Conservation (phyloP, 2,113 vertebrate species). For the Lathamus discolor region DNA sequence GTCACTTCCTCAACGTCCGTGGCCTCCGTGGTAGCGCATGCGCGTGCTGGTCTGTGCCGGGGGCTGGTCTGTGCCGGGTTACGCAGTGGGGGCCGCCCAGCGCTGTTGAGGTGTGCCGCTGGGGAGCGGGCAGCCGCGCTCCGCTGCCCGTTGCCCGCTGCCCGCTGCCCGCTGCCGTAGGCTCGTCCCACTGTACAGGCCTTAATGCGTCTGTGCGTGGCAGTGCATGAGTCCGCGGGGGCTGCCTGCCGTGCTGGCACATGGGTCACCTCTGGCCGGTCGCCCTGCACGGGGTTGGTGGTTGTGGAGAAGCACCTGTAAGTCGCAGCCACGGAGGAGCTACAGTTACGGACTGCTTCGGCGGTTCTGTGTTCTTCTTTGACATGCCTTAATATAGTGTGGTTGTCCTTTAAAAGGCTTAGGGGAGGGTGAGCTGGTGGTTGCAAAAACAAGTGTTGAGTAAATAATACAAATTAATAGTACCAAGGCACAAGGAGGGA, state of each 20-base stretch:
- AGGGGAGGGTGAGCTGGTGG: accelerated
- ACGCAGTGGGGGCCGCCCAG: accelerated
- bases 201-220: neutral
- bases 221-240: neutral
- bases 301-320: too few relatives aligned
- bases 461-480: accelerated
- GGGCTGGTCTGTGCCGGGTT: accelerated
- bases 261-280: too few relatives aligned
- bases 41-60: accelerated
- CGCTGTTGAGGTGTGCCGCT: neutral
- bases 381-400: accelerated
- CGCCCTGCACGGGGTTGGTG: accelerated
- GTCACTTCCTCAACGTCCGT: neutral
- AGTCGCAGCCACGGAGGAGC: accelerated
- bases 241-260: neutral
- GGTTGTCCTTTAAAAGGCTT: neutral
- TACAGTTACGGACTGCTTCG: accelerated
- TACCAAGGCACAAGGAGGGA: too few relatives aligned
- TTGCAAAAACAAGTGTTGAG: neutral
- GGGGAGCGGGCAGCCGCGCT: too few relatives aligned
- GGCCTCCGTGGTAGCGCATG: accelerated
- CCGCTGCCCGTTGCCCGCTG: too few relatives aligned
- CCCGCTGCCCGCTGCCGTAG: too few relatives aligned
- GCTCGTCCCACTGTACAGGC: too few relatives aligned
- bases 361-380: accelerated